Conservation (phyloP, 2,113 vertebrate genomes). For the Lasiurus cinereus region DNA sequence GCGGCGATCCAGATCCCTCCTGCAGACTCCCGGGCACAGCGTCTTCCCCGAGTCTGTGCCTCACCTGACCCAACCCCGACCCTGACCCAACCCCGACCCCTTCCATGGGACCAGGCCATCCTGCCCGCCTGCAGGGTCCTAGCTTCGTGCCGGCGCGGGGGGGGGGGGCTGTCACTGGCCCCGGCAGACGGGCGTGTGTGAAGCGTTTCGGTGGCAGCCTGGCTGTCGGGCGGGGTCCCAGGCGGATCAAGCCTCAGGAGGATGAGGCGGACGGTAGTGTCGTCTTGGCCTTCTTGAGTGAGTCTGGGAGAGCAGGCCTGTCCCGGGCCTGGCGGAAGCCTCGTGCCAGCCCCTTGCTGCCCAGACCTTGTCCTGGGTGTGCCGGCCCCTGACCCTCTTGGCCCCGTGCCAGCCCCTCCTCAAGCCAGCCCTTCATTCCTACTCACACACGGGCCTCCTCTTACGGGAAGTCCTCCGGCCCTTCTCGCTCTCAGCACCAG, state of each 20-base stretch:
- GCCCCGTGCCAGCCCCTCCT: background rate
- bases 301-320: fast-evolving
- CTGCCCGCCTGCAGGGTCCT: fast-evolving
- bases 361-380: background rate
- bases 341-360: background rate
- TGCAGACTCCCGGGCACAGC: fast-evolving
- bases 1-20: fast-evolving
- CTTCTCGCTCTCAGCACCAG: fast-evolving
- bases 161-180: no score
- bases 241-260: background rate
- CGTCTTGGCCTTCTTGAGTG: no score
- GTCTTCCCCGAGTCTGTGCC: fast-evolving
- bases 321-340: background rate
- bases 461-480: background rate
- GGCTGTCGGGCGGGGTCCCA: no score
- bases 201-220: fast-evolving
- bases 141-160: fast-evolving
- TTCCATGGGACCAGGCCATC: fast-evolving
- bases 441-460: fast-evolving
- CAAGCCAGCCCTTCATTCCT: background rate
- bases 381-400: fast-evolving
- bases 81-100: fast-evolving
- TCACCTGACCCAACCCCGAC: fast-evolving
- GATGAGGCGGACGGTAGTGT: fast-evolving
- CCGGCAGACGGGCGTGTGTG: no score